Base-by-base conservation (phyloP, 1,140 invertebrate species). In the Cydia splendana region DNA sequence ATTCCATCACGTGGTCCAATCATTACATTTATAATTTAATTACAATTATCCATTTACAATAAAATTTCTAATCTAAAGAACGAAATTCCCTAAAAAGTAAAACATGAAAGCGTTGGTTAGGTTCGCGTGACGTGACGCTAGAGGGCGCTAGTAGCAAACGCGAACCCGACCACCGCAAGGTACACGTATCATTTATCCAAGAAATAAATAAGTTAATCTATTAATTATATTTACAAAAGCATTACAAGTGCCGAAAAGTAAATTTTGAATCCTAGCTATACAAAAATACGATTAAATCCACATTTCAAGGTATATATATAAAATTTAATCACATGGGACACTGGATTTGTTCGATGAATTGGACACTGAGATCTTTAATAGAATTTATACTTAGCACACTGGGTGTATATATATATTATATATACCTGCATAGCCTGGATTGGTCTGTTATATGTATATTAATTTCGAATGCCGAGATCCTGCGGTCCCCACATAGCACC, bases 191-290 rank as follows among this genome's bases (percentile, higher is more conserved):
- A 38, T 45, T 71, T 38, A 62, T 71, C 48, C 45, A 34, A 65
- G 82, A 89, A 93, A 93, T 93, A 93, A 93, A 93, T 93, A 92
- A 93, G 89, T 93, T 93, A 93, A 84, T 85, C 84, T 91, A 91
- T 79, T 85, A 76, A 87, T 24, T 87, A 91, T 93, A 93, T 93
- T 92, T 93, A 93, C 91, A 93, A 92, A 92, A 92, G 89, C 88
- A 87, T 85, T 86, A 89, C 85, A 89, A 89, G 84, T 86, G 85
- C 86, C 85, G 82, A 87, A 87, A 87, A 81, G 82, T 87, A 84
- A 84, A 76, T 84, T 62, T 81, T 65, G 78, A 83, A 82, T 81
- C 80, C 89, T 93, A 93, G 82, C 88, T 91, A 93, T 89, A 86
- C 89, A 88, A 89, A 90, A 86, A 91, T 91, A 91, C 84, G 81